Evolutionary conservation across 2,888 invertebrate genomes (phyloP).

Genomic region (Troides helena): DNA sequence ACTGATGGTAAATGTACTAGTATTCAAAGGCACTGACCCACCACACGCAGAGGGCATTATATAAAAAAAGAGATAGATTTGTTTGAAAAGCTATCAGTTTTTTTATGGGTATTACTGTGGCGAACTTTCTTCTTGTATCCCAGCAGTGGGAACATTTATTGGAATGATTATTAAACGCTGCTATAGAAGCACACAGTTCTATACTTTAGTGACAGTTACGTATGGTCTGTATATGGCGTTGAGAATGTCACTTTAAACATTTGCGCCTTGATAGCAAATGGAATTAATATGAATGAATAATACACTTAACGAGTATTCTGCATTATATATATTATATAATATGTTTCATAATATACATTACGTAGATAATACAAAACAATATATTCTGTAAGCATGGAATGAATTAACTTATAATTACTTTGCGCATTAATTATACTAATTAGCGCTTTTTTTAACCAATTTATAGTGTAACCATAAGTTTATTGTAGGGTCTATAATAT

Average conservation of each 20-base stretch:
- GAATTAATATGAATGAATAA: slow-evolving; percentile 17
- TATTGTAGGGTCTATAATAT: too few relatives aligned
- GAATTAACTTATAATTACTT: background rate
- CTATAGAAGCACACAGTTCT: background rate
- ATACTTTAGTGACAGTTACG: slow-evolving; percentile 36
- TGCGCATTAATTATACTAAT: background rate
- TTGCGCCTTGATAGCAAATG: slow-evolving; percentile 34
- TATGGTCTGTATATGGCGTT: slow-evolving; percentile 41
- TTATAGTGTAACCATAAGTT: too few relatives aligned
- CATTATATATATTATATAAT: slow-evolving; percentile 21
- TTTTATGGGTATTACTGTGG: too few relatives aligned
- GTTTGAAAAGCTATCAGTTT: too few relatives aligned
- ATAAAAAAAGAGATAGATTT: too few relatives aligned
- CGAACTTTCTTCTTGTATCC: too few relatives aligned
- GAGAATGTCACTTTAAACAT: slow-evolving; percentile 48
- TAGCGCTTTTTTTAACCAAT: background rate
- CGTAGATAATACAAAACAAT: background rate
- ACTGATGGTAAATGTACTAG: too few relatives aligned
- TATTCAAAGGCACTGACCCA: too few relatives aligned
- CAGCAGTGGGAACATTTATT: too few relatives aligned
- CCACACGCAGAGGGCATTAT: too few relatives aligned
- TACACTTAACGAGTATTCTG: slow-evolving; percentile 15
- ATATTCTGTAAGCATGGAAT: background rate
- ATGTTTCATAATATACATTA: slow-evolving; percentile 1
- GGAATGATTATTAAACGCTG: background rate